Conservation (phyloP, 2,888 invertebrate genomes). For the Barypeithes pellucidus region DNA sequence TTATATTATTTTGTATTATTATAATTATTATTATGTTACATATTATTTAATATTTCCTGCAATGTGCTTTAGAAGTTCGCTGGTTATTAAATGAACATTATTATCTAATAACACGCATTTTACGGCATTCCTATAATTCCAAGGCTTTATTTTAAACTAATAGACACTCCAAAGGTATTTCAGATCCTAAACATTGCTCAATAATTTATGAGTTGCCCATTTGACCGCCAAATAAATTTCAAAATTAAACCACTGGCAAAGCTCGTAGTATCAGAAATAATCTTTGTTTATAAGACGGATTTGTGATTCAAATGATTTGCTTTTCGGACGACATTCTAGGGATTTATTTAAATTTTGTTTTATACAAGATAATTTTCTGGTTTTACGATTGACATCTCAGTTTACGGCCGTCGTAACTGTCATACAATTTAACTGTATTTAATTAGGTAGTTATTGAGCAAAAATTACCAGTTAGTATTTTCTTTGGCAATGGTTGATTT, state of each 20-base stretch:
- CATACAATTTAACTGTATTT: slow-evolving; percentile 22
- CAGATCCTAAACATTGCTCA: slow-evolving; percentile 7
- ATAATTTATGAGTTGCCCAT: slow-evolving; percentile 12
- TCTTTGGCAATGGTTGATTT: not conserved
- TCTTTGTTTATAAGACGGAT: slow-evolving; percentile 62
- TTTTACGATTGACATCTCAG: slow-evolving; percentile 24
- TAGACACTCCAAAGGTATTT: slow-evolving; percentile 19
- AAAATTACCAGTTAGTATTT: not conserved
- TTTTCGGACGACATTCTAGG: slow-evolving; percentile 28
- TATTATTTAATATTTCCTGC: no score
- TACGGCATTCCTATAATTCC: not conserved
- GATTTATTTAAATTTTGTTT: slow-evolving; percentile 39
- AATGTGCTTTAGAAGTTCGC: no score
- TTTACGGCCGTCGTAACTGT: slow-evolving; percentile 2
- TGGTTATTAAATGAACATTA: no score
- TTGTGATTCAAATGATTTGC: slow-evolving; percentile 59
- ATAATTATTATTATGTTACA: no score
- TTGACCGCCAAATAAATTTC: slow-evolving; percentile 51
- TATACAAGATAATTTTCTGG: slow-evolving; percentile 29
- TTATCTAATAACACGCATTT: not conserved
- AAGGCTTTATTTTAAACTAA: not conserved
- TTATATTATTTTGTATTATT: no score
- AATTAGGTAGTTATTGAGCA: not conserved
- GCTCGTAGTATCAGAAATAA: slow-evolving; percentile 62
- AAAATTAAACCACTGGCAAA: slow-evolving; percentile 52